These are phyloP conservation scores for Halictus quadricinctus DNA, from an alignment of 2,888 invertebrate genomes.

Conservation along the genomic window DNA sequence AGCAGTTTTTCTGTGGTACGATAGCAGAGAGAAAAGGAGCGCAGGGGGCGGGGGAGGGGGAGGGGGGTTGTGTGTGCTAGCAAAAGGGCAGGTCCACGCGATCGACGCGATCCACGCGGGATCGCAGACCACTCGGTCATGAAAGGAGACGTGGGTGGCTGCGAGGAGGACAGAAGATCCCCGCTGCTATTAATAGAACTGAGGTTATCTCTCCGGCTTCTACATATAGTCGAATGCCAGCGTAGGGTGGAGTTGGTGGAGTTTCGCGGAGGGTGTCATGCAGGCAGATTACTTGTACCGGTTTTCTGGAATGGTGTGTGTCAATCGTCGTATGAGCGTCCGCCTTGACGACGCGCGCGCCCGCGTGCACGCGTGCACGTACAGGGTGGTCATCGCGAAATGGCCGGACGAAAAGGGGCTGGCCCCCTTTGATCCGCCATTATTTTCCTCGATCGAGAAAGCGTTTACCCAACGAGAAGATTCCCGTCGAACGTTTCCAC, in stretches of 20 bases:
- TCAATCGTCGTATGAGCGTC: constrained; percentile 46
- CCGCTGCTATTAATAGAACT: constrained; percentile 73
- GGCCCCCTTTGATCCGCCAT: neutral
- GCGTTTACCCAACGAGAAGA: neutral
- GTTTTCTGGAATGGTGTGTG: constrained; percentile 73
- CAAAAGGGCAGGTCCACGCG: constrained; percentile 25
- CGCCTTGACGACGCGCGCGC: neutral
- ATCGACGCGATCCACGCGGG: neutral
- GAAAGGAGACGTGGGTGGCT: constrained; percentile 55
- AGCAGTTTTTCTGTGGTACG: neutral
- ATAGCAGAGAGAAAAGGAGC: neutral
- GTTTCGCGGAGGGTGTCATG: constrained; percentile 62
- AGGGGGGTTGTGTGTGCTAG: neutral
- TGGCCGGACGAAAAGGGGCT: neutral
- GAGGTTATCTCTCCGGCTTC: constrained; percentile 70
- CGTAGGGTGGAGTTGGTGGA: constrained; percentile 68
- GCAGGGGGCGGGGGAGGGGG: neutral
- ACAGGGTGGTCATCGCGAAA: constrained; percentile 39
- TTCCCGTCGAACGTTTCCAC: neutral
- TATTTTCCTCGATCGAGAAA: neutral
- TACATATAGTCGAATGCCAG: constrained; percentile 73
- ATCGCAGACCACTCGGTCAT: constrained; percentile 48
- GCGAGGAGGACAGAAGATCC: constrained; percentile 50
- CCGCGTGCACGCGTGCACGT: neutral
- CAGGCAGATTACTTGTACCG: constrained; percentile 74